Base-by-base conservation (phyloP, 2,888 invertebrate genomes). In the Philereme transversata region DNA sequence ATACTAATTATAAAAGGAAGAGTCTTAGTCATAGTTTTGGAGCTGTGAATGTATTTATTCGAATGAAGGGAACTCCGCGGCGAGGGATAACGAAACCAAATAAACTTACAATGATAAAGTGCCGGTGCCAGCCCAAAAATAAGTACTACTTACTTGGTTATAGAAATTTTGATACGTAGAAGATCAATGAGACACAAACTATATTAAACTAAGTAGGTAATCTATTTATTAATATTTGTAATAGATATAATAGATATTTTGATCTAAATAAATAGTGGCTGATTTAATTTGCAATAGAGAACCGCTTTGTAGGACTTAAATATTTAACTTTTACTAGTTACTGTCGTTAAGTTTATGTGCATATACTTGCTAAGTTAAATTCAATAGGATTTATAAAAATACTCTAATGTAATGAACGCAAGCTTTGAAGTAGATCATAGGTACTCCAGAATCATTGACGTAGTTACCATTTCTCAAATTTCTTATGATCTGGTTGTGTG, bases 121-220 rank as follows among this genome's bases (percentile, higher is more conserved):
- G 50, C 56, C 56, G 50, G 50, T 45, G n/a, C 5, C 11, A 11
- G n/a, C n/a, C n/a, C n/a, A n/a, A n/a, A n/a, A n/a, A 22, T 22
- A 22, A 3, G 22, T 22, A 22, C 22, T 22, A 22, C 22, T 22
- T 10, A 10, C 9, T 50, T 11, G 46, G 43, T 51, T 45, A 33
- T 40, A 40, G 4, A 4, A 8, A 40, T 40, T 40, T 40, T 40
- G 40, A 40, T 7, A 38, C 7, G 5, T 38, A 22, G 22, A 22
- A 22, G 22, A 22, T 22, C 22, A 22, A 22, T 22, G 22, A 22
- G 22, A 22, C 22, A 22, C 22, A 22, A 22, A 22, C 3, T 22
- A 22, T 22, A 22, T 22, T 2, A 22, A 2, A 22, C 22, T 22
- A 22, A 22, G 22, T 22, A 22, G 22, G 22, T 22, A 22, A 22